These are phyloP conservation scores for Aspidoscelis tigris DNA, from an alignment of 2,113 vertebrate genomes.

Conservation along the genomic window DNA sequence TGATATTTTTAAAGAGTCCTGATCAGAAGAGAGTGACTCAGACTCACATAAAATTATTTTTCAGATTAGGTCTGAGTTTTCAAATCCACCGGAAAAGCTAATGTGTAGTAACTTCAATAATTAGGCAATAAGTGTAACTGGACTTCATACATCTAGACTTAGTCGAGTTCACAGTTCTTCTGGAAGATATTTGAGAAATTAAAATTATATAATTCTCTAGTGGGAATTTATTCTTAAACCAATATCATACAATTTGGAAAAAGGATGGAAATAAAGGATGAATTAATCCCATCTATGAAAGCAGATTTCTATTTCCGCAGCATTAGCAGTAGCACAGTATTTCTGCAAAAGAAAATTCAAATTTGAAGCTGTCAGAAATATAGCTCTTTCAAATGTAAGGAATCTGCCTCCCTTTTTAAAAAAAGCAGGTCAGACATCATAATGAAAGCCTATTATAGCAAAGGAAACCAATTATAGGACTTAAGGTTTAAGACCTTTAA, in stretches of 20 bases:
- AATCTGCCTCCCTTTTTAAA: not conserved
- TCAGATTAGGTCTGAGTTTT: not conserved
- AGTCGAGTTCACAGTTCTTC: not conserved
- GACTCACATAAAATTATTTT: not conserved
- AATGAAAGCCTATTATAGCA: constrained; percentile 47
- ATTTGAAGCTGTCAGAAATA: constrained; percentile 31
- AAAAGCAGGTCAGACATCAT: constrained; percentile 54
- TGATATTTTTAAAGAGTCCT: not conserved
- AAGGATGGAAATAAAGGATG: constrained; percentile 1
- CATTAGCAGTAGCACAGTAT: not conserved
- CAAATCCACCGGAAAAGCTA: not conserved
- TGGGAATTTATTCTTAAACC: constrained; percentile 15
- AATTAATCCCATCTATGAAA: not conserved
- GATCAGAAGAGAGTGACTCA: not conserved
- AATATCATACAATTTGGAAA: not conserved
- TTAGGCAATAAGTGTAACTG: not conserved
- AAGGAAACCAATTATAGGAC: constrained; percentile 54
- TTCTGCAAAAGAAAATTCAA: constrained; percentile 2
- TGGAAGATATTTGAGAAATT: constrained; percentile 11
- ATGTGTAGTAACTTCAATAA: not conserved
- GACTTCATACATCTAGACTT: not conserved
- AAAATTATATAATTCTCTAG: not conserved
- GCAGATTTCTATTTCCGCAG: not conserved
- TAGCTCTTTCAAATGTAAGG: not conserved
- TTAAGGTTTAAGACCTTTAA: constrained; percentile 59